These are phyloP conservation scores for Drosophila nr. fundita DNA, from an alignment of 2,888 invertebrate species.

Conservation along the genomic window DNA sequence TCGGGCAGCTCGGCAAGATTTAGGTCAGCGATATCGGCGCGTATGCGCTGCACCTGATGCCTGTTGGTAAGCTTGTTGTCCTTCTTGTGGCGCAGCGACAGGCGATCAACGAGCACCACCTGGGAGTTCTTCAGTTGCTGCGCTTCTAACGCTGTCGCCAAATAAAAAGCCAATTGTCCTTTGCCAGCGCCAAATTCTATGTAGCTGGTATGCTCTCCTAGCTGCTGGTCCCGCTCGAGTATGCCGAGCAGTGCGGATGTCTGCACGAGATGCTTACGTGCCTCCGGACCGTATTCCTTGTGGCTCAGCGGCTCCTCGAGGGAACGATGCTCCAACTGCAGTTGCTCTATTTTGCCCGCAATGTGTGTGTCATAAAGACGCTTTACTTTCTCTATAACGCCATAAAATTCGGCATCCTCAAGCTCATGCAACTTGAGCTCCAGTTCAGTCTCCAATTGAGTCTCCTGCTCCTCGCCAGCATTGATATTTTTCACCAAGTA, in stretches of 20 bases:
- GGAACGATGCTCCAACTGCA: constrained; percentile 85
- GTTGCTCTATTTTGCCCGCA: constrained; percentile 83
- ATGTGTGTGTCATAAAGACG: constrained; percentile 83
- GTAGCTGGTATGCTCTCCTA: constrained; percentile 88
- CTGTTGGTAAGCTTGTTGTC: constrained; percentile 88
- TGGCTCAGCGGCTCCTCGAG: constrained; percentile 86
- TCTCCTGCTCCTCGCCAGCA: constrained; percentile 60
- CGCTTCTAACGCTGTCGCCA: constrained; percentile 87
- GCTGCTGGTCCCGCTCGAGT: constrained; percentile 87
- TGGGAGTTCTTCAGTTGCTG: constrained; percentile 85
- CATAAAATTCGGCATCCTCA: constrained; percentile 82
- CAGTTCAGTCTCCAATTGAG: constrained; percentile 21
- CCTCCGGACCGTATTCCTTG: constrained; percentile 87
- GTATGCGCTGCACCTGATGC: constrained; percentile 87
- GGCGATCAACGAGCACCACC: constrained; percentile 91
- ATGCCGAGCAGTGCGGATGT: constrained; percentile 91
- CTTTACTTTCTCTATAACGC: constrained; percentile 85
- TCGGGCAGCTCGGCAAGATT: constrained; percentile 87
- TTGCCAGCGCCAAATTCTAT: constrained; percentile 97
- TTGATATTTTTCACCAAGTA: constrained; percentile 82
- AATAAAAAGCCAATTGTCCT: constrained; percentile 93
- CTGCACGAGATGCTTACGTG: constrained; percentile 91
- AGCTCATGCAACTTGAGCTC: constrained; percentile 84
- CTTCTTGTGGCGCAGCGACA: constrained; percentile 92
- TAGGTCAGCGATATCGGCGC: constrained; percentile 93